Base-by-base conservation (phyloP, 2,888 invertebrate species). In the Thymelicus lineola region DNA sequence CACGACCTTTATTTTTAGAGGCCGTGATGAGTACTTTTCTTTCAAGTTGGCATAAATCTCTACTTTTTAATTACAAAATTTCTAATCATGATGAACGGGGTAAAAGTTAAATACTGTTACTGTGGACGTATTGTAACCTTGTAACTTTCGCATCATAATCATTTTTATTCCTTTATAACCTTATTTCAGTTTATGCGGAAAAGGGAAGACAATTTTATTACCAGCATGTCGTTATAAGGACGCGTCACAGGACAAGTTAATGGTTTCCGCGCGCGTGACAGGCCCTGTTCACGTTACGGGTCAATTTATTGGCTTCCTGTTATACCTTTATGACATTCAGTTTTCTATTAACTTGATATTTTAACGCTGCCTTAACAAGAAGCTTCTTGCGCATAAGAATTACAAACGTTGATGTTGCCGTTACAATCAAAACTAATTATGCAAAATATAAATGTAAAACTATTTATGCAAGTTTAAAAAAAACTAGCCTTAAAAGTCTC, bases 1-100 rank as follows among this genome's bases (percentile, higher is more conserved):
- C 91, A 84, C 86, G 89, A 84, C 91, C 90, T 90, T 87, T 86
- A 87, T 86, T 83, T n/a, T 28, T 85, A 83, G 80, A 83, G 78
- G 77, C 77, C 75, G 81, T 74, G 80, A 77, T 71, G 79, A 79
- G 77, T 75, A 75, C 71, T 77, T 77, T 68, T 70, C 73, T 69
- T 68, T 60, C 66, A 72, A 72, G 55, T 72, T 71, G 58, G 69
- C 64, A 70, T 69, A 58, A 68, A 57, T 68, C 48, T 35, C 14
- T 28, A 50, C 68, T 55, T 46, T 61, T 62, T 68, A 63, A 63
- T 38, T 64, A 62, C 15, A 64, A 64, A 70, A 64, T 63, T 59
- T 35, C 59, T 70, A 70, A 70, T 70, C 42, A 15, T 45, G 58
- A 69, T 20, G 58, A 35, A 70, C 58, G 42, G 42, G 35, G 46